Evolutionary conservation across 2,113 vertebrate species (phyloP), one percentile per base, ranked within the genome.

Genomic region (Psephotus haematonotus): DNA sequence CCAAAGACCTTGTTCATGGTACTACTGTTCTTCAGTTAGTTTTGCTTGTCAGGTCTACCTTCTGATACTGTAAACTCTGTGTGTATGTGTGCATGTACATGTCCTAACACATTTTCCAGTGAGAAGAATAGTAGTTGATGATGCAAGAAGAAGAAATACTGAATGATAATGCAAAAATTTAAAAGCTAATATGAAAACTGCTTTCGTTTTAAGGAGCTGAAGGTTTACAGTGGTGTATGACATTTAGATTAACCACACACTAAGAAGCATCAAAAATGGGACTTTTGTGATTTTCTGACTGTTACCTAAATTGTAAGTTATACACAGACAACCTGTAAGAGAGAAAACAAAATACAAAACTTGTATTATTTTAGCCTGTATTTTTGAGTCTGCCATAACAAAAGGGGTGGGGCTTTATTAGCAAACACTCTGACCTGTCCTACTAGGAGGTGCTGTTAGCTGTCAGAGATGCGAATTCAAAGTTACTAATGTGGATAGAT

Each of bases 61-160:
- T 46, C 28, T 35, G 17, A 2, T 46, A 1, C 13, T 35, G 31
- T 24, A 46, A 57, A 11, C 17, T 17, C 20, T 37, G 46, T 33
- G 37, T 6, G 11, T 43, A n/a, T 68, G 22, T 29, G 22, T 29
- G 8, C 25, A 14, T 2, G 7, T 22, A 4, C 3, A 0, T 16
- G 8, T 62, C 31, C 31, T 78, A 33, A 41, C 41, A 50, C 27
- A 55, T 72, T 37, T 67, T 10, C 37, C 5, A 2, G 63, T 77
- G 23, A 20, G 37, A 86, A 57, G 65, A 77, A 14, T 6, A 72
- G 71, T 74, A 65, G 44, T 12, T 82, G 24, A 37, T 89, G 37
- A 64, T 76, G 17, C 27, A 60, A 59, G 44, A 71, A 59, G 47
- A 75, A 68, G 46, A 55, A 89, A 29, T 35, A 68, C 14, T 15